Evolutionary conservation across 2,113 vertebrate species (phyloP).

Genomic region (Serilophus lunatus): DNA sequence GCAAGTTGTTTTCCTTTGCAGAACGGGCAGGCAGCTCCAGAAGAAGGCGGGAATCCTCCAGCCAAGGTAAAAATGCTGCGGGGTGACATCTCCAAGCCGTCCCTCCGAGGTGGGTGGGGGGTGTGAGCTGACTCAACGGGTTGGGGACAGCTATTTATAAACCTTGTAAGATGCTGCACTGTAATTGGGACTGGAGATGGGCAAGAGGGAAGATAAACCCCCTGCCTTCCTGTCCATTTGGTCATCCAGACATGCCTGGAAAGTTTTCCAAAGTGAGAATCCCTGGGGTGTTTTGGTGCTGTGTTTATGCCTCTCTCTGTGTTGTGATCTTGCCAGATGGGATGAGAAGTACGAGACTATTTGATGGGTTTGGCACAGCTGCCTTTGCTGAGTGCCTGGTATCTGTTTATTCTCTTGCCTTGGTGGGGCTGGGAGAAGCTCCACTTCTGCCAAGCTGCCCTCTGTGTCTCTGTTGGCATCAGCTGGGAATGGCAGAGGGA

Average conservation of each 20-base stretch:
- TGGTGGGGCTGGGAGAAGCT: background rate
- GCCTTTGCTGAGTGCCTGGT: background rate
- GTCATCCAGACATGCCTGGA: background rate
- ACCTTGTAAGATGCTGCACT: background rate
- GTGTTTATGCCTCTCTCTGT: background rate
- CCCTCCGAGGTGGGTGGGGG: background rate
- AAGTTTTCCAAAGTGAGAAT: background rate
- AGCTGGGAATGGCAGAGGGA: background rate
- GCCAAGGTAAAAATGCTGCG: conserved; percentile 59
- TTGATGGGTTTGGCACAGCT: conserved; percentile 31
- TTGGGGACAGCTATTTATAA: background rate
- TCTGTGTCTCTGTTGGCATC: background rate
- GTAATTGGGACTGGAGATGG: background rate
- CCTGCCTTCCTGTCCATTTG: background rate
- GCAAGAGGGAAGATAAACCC: background rate
- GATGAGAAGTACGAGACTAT: background rate
- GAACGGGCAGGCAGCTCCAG: conserved; percentile 74
- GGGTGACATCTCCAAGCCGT: background rate
- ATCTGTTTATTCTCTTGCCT: background rate
- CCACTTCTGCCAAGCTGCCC: background rate
- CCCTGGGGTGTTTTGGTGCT: background rate
- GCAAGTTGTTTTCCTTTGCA: conserved; percentile 59
- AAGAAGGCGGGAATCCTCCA: conserved; percentile 67
- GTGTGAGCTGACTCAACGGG: background rate
- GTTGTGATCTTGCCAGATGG: background rate